These are phyloP conservation scores for Alosa sapidissima DNA, from an alignment of 2,797 vertebrate genomes.

Conservation along the genomic window DNA sequence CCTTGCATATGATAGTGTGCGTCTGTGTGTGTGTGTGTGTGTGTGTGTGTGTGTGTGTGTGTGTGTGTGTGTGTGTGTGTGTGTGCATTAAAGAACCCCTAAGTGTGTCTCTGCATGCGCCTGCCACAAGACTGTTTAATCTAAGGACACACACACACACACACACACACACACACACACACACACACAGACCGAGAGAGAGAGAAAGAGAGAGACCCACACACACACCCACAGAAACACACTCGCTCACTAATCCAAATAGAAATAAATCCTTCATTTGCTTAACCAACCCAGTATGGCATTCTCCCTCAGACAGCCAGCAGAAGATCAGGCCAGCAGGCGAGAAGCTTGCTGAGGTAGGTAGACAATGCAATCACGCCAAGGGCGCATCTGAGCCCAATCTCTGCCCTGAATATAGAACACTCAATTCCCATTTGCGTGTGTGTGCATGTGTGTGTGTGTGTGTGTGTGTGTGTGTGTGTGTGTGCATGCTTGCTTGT, in stretches of 20 bases:
- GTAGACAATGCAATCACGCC: conserved; percentile 15
- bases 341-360: conserved; percentile 1
- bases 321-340: not conserved
- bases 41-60: not conserved
- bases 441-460: conserved; percentile 8
- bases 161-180: not conserved
- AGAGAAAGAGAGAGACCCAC: not conserved
- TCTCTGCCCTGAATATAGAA: conserved; percentile 18
- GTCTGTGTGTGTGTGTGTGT: not conserved
- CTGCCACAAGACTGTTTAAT: not conserved
- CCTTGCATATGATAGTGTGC: not conserved
- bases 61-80: not conserved
- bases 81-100: not conserved
- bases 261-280: conserved; percentile 18
- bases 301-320: not conserved
- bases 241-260: not conserved
- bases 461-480: conserved; percentile 26
- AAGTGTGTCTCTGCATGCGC: not conserved
- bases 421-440: not conserved
- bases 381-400: conserved; percentile 3
- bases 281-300: not conserved
- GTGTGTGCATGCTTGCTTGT: conserved; percentile 25
- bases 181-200: not conserved
- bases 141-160: not conserved
- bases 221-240: not conserved